Evolutionary conservation across 2,797 vertebrate genomes (phyloP).

Genomic region (Malacoctenus gilli): DNA sequence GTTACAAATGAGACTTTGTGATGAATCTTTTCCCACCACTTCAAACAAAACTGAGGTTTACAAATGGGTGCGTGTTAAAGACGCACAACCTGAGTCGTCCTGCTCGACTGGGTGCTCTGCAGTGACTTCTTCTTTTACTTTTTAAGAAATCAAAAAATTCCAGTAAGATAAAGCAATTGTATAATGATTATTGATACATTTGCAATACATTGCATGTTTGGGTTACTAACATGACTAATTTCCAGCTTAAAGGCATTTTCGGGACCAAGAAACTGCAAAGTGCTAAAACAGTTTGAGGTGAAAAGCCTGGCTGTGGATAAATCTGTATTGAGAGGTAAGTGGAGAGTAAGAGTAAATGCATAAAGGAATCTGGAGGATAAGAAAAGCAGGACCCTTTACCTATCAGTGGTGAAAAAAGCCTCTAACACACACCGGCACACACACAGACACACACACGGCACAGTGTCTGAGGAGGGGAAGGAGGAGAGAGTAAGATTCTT

Average conservation of each 20-base stretch:
- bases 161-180: too few relatives aligned
- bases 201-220: too few relatives aligned
- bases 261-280: background rate
- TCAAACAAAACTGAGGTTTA: conserved; percentile 63
- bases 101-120: conserved; percentile 8
- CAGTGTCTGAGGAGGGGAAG: conserved; percentile 37
- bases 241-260: too few relatives aligned
- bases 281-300: background rate
- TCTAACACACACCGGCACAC: background rate
- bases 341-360: conserved; percentile 11
- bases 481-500: conserved; percentile 64
- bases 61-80: conserved; percentile 49
- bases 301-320: background rate
- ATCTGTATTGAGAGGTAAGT: background rate
- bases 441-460: background rate
- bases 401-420: background rate
- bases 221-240: too few relatives aligned
- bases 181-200: too few relatives aligned
- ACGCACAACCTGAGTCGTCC: conserved; percentile 26
- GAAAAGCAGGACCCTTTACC: conserved; percentile 9
- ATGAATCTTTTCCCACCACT: conserved; percentile 79
- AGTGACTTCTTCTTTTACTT: background rate
- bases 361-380: background rate
- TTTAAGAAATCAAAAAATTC: too few relatives aligned
- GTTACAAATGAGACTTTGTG: conserved; percentile 82